A percentile compares a stretch with the other conserved stretches of the same genome.
Conservation (phyloP, 1,140 invertebrate genomes). For the Drosophila melanogaster region DNA sequence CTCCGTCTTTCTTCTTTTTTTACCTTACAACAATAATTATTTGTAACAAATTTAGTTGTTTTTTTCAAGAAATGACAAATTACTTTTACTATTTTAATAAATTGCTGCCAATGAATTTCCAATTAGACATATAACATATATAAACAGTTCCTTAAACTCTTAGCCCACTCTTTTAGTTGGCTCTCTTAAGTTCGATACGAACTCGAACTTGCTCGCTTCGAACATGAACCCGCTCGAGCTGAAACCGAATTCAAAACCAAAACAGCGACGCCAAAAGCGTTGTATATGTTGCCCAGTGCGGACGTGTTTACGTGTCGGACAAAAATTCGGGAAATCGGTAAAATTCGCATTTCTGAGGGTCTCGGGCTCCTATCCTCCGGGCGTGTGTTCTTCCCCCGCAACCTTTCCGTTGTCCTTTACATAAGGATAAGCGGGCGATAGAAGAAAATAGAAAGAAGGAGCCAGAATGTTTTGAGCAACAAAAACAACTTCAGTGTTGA, state of each 20-base stretch:
- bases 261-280: slow-evolving; percentile 25
- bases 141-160: too few species aligned
- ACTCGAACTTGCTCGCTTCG: slow-evolving; percentile 4
- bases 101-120: too few species aligned
- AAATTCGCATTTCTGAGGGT: slow-evolving; percentile 44
- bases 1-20: slow-evolving; percentile 13
- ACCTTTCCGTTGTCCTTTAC: slow-evolving; percentile 54
- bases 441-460: neutral
- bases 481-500: slow-evolving; percentile 15
- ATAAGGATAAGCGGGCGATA: slow-evolving; percentile 27
- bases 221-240: too few species aligned
- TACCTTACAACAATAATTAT: slow-evolving; percentile 12
- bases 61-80: too few species aligned
- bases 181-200: neutral
- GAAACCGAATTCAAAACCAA: slow-evolving; percentile 23
- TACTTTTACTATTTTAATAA: too few species aligned
- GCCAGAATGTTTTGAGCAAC: neutral
- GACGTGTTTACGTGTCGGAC: slow-evolving; percentile 42
- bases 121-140: too few species aligned
- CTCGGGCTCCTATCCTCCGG: slow-evolving; percentile 26
- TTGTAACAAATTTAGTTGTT: too few species aligned
- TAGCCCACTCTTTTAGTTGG: too few species aligned
- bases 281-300: slow-evolving; percentile 19
- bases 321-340: slow-evolving; percentile 39
- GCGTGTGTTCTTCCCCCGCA: neutral